Evolutionary conservation across 37 sponge, comb jelly and placozoan genomes (phyloP), one percentile per base, ranked within the genome.

Genomic region (Bolinopsis microptera): DNA sequence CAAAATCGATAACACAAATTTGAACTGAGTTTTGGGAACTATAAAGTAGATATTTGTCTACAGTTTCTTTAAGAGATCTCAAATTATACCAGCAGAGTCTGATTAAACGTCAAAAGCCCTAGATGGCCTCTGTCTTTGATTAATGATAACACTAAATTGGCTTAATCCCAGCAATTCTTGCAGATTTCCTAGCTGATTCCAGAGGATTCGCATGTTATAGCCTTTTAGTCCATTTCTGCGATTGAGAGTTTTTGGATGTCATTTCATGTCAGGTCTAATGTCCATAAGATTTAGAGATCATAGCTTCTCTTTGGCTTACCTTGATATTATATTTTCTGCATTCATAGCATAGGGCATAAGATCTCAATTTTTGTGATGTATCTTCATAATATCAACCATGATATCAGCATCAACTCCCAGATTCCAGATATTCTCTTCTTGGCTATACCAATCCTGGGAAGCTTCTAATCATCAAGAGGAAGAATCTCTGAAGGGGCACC

Each of bases 341-440:
- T 27, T 86, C 90, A 86, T n/a, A n/a, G n/a, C n/a, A n/a, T 86
- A 86, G 24, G 90, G 30, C 38, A 38, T 5, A 18, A 86, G 41
- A 41, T 34, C 24, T 1, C 48, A 48, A 0, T 41, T 28, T 8
- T 22, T 38, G 3, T 86, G 26, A n/a, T 86, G 41, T 25, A 86
- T 86, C 18, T 39, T 48, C 25, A 86, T 39, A 2, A 86, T 40
- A 3, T 40, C 90, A 13, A 39, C 90, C 18, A 39, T 22, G 26
- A 0, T 1, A 39, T 27, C 39, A 0, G 37, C 61, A 38, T 23
- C 5, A 23, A 86, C 61, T 25, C 36, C 61, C 0, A 86, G 61
- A 36, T 22, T 48, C n/a, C 22, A 0, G 61, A 86, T 13, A 41
- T 86, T 27, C 33, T 77, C 36, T 32, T 32, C 5, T 77, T 77